Percentiles rank a stretch among this genome's conserved stretches.
These are phyloP conservation scores for Drosophila pruinosa DNA, from an alignment of 1,140 invertebrate species.

Conservation along the genomic window DNA sequence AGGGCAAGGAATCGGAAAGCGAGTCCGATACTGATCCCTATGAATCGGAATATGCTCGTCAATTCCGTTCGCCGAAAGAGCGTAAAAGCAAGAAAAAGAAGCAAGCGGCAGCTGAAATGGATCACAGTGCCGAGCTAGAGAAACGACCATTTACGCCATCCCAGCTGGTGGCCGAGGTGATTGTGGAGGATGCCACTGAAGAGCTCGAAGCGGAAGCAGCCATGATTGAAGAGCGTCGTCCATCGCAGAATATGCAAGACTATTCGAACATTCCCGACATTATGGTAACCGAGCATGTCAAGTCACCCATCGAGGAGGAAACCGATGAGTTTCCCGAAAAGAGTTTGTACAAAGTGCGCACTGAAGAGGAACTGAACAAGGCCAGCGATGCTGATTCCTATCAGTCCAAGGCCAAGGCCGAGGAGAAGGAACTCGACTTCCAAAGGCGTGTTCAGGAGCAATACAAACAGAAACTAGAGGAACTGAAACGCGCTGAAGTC, in stretches of 20 bases:
- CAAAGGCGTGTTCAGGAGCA: conserved; percentile 78
- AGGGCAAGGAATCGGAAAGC: conserved; percentile 78
- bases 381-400: conserved; percentile 57
- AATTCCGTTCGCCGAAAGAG: conserved; percentile 75
- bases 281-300: conserved; percentile 87
- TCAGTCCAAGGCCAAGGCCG: conserved; percentile 57
- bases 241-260: conserved; percentile 81
- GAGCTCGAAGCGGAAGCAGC: conserved; percentile 83
- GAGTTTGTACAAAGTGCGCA: conserved; percentile 74
- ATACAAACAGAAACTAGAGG: conserved; percentile 79
- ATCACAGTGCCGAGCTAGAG: conserved; percentile 71
- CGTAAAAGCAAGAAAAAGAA: conserved; percentile 76
- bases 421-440: conserved; percentile 78
- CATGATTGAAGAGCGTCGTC: conserved; percentile 82
- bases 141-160: conserved; percentile 80
- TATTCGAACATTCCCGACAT: conserved; percentile 87
- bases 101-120: conserved; percentile 74
- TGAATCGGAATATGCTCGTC: conserved; percentile 81
- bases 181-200: conserved; percentile 85
- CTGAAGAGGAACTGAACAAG: conserved; percentile 73
- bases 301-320: conserved; percentile 74
- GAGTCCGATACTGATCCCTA: conserved; percentile 82
- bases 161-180: conserved; percentile 82
- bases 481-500: conserved; percentile 79
- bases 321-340: conserved; percentile 69